Evolutionary conservation across 2,797 vertebrate species (phyloP), one percentile per base, ranked within the genome.

Genomic region (Rhabdophis nuchalis): DNA sequence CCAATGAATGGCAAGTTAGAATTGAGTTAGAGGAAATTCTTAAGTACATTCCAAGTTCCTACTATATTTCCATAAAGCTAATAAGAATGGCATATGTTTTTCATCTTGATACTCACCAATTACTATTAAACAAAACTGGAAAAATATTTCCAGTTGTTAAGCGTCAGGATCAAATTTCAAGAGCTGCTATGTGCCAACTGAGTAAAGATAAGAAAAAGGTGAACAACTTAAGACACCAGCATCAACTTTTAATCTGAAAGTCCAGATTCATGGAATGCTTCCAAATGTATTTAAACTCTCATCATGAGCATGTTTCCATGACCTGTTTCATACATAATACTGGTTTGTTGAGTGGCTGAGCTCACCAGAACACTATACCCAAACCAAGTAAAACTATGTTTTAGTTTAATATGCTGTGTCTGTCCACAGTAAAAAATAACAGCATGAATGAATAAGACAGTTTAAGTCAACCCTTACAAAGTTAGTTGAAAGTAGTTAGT

Each of bases 91-190:
- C 61, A 72, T 60, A 52, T 11, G 46, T 86, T 86, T 68, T 54
- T 41, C 53, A 56, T 16, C 56, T 27, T 46, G 36, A 82, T 90
- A 82, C 32, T 72, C 72, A 90, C 54, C 41, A 90, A n/a, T 16
- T 58, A 32, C 52, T 32, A 61, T 58, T 86, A 72, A 54, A 41
- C n/a, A 91, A 68, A 32, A n/a, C 41, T 68, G 32, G 60, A 86
- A 90, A 46, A 85, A 87, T 53, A 91, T 87, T 54, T 87, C 57
- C 23, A 53, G 52, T 91, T 91, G n/a, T 86, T 91, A 87, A 87
- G 52, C 36, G n/a, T 86, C 36, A 50, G 64, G 41, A 88, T 91
- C 52, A 88, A 77, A 91, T 88, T 58, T 91, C 41, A 88, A n/a
- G 61, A 82, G 60, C 27, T 57, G 12, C 8, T 54, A 72, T 58